Base-by-base conservation (phyloP, 2,888 invertebrate species). In the Ornithoptera alexandrae region DNA sequence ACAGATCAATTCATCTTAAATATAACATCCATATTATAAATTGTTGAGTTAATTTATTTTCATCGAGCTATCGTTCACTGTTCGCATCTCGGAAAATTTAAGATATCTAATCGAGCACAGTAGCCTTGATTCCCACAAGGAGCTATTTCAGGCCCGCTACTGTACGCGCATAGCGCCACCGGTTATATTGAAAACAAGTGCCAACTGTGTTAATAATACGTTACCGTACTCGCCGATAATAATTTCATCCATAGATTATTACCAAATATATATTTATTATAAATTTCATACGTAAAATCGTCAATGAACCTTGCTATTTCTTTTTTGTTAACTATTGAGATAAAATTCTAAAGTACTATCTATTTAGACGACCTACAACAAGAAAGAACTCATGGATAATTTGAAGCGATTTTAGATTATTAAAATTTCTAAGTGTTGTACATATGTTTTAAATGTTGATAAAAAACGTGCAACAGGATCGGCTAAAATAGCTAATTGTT, bases 131-230 rank as follows among this genome's bases (percentile, higher is more conserved):
- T 62, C 30, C 62, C 62, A 30, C 61, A 42, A 42, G 65, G 64
- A 61, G 62, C 62, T 70, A 70, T 70, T 70, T 66, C 62, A 62
- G 42, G 62, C 46, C 36, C 39, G 53, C 53, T 24, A 66, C 62
- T n/a, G 10, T 65, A 56, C 39, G 39, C 7, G 39, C 8, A 10
- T 62, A 36, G 63, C 68, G 36, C 65, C 65, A 69, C 46, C 36
- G 60, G 42, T 60, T 61, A n/a, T 46, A 57, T 30, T 20, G 62
- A 24, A 46, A 67, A 62, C 67, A 67, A 24, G 62, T 59, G 66
- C 69, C 69, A 70, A 70, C 69, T 65, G 69, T 65, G 69, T 69
- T 69, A 69, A 65, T 69, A 69, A 62, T 36, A 42, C 39, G 39
- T 39, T 39, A 39, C 39, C 10, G 0, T 39, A 62, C 15, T 20